Evolutionary conservation across 2,797 vertebrate species (phyloP), one percentile per base, ranked within the genome.

Genomic region (Phoxinus dragarum): DNA sequence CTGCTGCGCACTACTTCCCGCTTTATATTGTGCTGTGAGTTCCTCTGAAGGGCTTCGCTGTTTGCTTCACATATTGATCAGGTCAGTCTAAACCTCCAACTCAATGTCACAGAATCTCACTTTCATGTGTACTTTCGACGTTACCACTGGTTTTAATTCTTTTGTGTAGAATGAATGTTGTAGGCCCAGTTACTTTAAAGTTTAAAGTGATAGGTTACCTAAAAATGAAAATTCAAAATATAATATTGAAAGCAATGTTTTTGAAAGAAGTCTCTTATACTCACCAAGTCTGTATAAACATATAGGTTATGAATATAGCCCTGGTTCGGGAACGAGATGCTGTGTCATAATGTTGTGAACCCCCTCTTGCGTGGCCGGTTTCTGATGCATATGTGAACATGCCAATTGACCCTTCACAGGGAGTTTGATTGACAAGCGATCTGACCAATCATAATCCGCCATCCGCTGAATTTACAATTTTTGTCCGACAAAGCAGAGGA

Each of bases 51-150:
- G 67, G 77, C 86, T 86, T 77, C 75, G 27, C 87, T 74, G 21
- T 82, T 86, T 87, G 88, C 85, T 82, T 86, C 66, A 86, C 61
- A 61, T 90, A 91, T 92, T 88, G 91, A 92, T 93, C 87, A 84
- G 36, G n/a, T 67, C 73, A 44, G 72, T 86, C 73, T 74, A 52
- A 78, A 73, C 86, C 78, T 82, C 36, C 34, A 85, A 83, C 76
- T 90, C 87, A 82, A 16, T 88, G 86, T 91, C 86, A 88, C 54
- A 80, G 23, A 59, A 44, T 81, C 82, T 80, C 66, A 36, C 54
- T 68, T 88, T 85, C 59, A 79, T 87, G 56, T 81, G 40, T 88
- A 85, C 67, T 76, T 17, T 36, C 23, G 49, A n/a, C 74, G 64
- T 73, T 74, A 42, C 56, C 11, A 47, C 14, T 36, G 42, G 80